Base-by-base conservation (phyloP, 2,888 invertebrate genomes). In the Notocelia uddmanniana region DNA sequence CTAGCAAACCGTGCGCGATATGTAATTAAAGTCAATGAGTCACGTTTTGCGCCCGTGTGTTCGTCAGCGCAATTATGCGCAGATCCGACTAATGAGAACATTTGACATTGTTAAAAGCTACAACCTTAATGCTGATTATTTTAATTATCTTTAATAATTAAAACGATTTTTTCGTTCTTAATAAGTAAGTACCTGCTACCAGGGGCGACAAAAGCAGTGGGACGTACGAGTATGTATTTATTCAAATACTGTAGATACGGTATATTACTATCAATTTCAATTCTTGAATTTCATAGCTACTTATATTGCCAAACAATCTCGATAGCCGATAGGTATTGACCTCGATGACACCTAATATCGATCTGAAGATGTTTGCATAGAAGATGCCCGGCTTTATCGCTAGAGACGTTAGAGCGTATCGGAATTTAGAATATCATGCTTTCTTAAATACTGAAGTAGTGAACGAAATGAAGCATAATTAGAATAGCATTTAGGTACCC, bases 21-120 rank as follows among this genome's bases (percentile, higher is more conserved):
- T 79, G 77, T 81, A 85, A 84, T 85, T 83, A 82, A 76, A 76
- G 79, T n/a, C 78, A 79, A 80, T 86, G 87, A 87, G 83, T 86
- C 86, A 88, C 83, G 83, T 85, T 80, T 75, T 71, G 69, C 74
- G 72, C 70, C 31, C 68, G 69, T 74, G 79, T 81, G 79, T 76
- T 77, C 73, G 73, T 76, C 72, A 77, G 74, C 68, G 75, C 80
- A 81, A 83, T 82, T 82, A 83, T 79, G 78, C 78, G 76, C 77
- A 77, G 76, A 82, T 77, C 77, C 75, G 77, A 64, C 81, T 79
- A 82, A 82, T 79, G 79, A 74, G 77, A 78, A 79, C 81, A 81
- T 80, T 82, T 71, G 69, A 69, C 73, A 69, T 70, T 64, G 63
- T 69, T 54, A 57, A 68, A 69, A 75, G 66, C 64, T 55, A 52